A percentile compares a stretch with the other conserved stretches of the same genome.
Evolutionary conservation across 2,888 invertebrate species (phyloP).

Genomic region (Lumbricus terrestris): DNA sequence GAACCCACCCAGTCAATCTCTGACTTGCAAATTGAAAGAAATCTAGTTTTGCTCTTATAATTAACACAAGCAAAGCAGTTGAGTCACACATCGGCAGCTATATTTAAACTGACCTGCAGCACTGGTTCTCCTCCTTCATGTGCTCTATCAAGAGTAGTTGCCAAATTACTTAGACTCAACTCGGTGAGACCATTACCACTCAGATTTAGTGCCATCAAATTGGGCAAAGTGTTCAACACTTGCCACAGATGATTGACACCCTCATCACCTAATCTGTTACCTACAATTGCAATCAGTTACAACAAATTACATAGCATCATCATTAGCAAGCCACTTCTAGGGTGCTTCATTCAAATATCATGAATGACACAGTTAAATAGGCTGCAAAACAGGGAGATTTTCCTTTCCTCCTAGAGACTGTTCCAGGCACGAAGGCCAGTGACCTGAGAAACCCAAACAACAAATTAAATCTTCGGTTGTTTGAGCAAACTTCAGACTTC

Average conservation of each 20-base stretch:
- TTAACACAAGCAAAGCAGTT: background rate
- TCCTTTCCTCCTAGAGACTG: too few species aligned
- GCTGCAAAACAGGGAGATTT: too few species aligned
- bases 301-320: too few species aligned
- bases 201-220: constrained; percentile 3
- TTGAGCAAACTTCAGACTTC: too few species aligned
- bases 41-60: background rate
- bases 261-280: background rate
- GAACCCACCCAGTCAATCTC: background rate
- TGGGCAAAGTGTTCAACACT: background rate
- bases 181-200: background rate
- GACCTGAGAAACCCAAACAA: too few species aligned
- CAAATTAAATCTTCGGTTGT: too few species aligned
- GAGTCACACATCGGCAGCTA: too few species aligned
- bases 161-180: background rate
- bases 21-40: background rate
- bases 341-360: too few species aligned
- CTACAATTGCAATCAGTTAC: background rate
- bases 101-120: background rate
- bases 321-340: too few species aligned
- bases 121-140: background rate
- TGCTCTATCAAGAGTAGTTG: background rate
- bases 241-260: constrained; percentile 3
- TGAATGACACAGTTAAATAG: too few species aligned
- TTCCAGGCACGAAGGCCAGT: too few species aligned